Conservation (phyloP, 2,113 vertebrate species). For the Colinus virginianus region DNA sequence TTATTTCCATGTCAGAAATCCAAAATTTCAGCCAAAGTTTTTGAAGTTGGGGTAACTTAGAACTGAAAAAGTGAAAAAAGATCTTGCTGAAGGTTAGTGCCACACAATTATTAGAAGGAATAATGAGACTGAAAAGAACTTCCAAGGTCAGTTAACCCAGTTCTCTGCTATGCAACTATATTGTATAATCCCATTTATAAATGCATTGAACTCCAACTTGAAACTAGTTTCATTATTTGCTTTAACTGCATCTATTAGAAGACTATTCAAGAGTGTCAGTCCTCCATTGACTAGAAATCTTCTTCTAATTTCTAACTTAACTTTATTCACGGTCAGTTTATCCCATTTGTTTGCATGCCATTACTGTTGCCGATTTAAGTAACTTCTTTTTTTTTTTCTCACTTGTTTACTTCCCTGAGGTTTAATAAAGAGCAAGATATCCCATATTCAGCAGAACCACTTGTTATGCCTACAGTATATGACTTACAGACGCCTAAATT, state of each 20-base stretch:
- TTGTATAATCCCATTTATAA: conserved; percentile 41
- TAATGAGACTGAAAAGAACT: conserved; percentile 22
- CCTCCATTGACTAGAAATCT: conserved; percentile 9
- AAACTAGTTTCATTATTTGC: conserved; percentile 47
- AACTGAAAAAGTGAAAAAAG: conserved; percentile 19
- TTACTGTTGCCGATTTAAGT: conserved; percentile 20
- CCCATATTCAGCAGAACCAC: background rate
- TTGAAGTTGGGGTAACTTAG: background rate
- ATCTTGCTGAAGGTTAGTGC: background rate
- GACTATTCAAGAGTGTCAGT: background rate
- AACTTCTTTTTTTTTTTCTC: conserved; percentile 23
- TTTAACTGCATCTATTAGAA: conserved; percentile 40
- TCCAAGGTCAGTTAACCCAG: conserved; percentile 50
- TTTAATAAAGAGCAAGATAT: background rate
- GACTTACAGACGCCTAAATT: background rate
- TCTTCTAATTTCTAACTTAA: conserved; percentile 22
- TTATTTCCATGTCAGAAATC: background rate
- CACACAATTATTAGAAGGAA: conserved; percentile 31
- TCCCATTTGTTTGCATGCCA: background rate
- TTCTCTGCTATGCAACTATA: background rate
- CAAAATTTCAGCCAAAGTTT: conserved; percentile 26
- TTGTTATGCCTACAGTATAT: background rate
- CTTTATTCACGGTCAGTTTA: conserved; percentile 8
- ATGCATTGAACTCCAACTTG: conserved; percentile 26
- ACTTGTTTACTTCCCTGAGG: background rate